A percentile compares a stretch with the other conserved stretches of the same genome.
phyloP scores from a whole-genome alignment of 2,888 invertebrate species.

The Coenonympha glycerion region DNA sequence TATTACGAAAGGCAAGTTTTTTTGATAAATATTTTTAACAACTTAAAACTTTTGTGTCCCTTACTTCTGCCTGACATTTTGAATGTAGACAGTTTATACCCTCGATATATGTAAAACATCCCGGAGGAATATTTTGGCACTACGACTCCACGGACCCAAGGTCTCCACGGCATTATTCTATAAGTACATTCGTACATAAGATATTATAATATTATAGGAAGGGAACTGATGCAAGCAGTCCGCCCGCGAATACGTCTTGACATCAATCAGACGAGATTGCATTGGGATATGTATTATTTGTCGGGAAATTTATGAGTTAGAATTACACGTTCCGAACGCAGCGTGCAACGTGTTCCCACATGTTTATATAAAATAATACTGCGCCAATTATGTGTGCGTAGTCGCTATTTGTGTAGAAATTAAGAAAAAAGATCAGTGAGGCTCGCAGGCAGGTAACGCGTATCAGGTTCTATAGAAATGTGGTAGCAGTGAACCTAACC shows the following conservation, averaged over 20 bases:
- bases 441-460: not conserved
- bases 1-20: too few relatives aligned
- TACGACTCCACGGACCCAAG: too few relatives aligned
- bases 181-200: too few relatives aligned
- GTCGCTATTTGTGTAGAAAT: slow-evolving; percentile 21
- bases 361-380: slow-evolving; percentile 29
- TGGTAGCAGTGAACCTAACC: too few relatives aligned
- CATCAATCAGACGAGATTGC: slow-evolving; percentile 46
- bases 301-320: slow-evolving; percentile 53
- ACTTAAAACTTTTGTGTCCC: too few relatives aligned
- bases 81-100: too few relatives aligned
- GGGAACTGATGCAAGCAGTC: slow-evolving; percentile 11
- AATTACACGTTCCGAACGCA: slow-evolving; percentile 42
- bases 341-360: slow-evolving; percentile 33
- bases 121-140: too few relatives aligned
- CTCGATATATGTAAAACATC: too few relatives aligned
- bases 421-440: slow-evolving; percentile 11
- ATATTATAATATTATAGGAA: too few relatives aligned
- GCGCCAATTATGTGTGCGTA: slow-evolving; percentile 28
- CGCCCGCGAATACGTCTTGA: slow-evolving; percentile 31
- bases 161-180: too few relatives aligned
- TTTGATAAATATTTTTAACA: too few relatives aligned
- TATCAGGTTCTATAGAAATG: not conserved
- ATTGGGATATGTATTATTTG: slow-evolving; percentile 51
- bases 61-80: too few relatives aligned